phyloP scores from a whole-genome alignment of 2,113 vertebrate species.

The Pelecanus crispus region DNA sequence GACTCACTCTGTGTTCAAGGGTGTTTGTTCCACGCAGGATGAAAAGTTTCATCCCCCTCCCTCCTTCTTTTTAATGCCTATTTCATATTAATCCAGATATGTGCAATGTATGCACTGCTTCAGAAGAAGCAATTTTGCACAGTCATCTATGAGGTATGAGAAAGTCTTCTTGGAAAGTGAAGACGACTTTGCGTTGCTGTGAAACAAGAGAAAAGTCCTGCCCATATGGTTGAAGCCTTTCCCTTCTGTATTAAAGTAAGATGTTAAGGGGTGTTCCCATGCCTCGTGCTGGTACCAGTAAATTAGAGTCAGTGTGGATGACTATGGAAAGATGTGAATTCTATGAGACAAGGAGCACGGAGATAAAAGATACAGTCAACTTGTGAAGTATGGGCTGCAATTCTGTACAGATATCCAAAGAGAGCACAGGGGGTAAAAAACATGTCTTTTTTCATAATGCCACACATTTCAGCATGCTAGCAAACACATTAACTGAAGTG shows the following conservation, averaged over 20 bases:
- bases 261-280: background rate
- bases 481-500: background rate
- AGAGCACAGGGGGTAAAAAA: fast-evolving
- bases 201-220: background rate
- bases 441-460: background rate
- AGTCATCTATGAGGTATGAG: background rate
- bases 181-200: background rate
- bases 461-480: background rate
- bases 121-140: background rate
- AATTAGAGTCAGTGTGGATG: background rate
- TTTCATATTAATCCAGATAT: background rate
- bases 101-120: background rate
- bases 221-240: background rate
- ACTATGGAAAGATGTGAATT: background rate
- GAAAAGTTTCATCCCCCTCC: background rate
- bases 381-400: background rate
- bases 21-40: background rate
- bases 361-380: background rate
- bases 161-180: background rate
- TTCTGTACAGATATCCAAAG: background rate
- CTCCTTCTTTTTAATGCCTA: background rate
- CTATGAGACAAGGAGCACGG: background rate
- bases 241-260: background rate
- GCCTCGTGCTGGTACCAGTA: background rate
- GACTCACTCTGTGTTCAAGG: background rate